Conservation (phyloP, 2,113 vertebrate species). For the Ailurus styani region DNA sequence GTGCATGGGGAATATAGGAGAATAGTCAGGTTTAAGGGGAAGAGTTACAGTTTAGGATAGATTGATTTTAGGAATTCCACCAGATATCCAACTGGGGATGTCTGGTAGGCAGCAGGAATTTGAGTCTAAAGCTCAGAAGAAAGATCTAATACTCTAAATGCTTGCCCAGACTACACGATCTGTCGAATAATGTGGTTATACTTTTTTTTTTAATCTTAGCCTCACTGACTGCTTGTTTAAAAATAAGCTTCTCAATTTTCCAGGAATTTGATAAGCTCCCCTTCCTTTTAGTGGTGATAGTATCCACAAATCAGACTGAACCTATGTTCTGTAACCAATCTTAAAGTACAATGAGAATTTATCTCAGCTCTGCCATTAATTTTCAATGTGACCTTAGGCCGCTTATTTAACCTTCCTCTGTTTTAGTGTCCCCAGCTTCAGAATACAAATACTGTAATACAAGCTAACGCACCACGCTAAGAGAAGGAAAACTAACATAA, state of each 20-base stretch:
- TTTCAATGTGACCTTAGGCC: not conserved
- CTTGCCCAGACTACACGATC: not conserved
- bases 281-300: not conserved
- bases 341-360: conserved; percentile 12
- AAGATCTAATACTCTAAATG: not conserved
- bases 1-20: not conserved
- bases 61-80: not conserved
- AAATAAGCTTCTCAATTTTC: conserved; percentile 3
- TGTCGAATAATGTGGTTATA: not conserved
- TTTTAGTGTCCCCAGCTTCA: not conserved
- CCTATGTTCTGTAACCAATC: not conserved
- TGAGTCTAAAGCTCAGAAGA: not conserved
- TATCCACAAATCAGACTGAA: too few species aligned
- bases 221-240: not conserved
- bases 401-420: not conserved
- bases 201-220: not conserved
- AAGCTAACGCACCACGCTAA: not conserved
- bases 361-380: conserved; percentile 22
- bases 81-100: not conserved
- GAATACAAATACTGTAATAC: conserved; percentile 46
- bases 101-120: not conserved
- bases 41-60: not conserved
- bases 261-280: not conserved
- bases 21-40: not conserved
- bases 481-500: conserved; percentile 43